phyloP scores from a whole-genome alignment of 2,113 vertebrate genomes.

The Aphyosemion australe region DNA sequence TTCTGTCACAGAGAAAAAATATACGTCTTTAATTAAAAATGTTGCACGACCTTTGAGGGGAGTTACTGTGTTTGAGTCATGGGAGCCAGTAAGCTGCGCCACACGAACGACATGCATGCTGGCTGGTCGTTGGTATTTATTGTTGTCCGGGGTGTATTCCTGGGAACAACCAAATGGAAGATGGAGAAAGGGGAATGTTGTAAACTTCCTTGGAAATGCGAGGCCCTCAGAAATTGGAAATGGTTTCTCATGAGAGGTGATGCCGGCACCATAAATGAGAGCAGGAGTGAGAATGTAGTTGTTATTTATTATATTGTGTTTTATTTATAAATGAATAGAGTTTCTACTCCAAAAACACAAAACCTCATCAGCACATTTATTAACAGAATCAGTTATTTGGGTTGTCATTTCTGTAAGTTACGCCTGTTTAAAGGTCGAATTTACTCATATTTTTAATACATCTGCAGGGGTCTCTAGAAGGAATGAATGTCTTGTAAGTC shows the following conservation, averaged over 20 bases:
- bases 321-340: no score
- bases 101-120: conserved; percentile 1
- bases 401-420: no score
- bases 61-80: conserved; percentile 34
- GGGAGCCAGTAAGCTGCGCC: conserved; percentile 16
- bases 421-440: no score
- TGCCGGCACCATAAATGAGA: not conserved
- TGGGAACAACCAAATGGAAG: conserved; percentile 8
- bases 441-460: no score
- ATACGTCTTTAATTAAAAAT: conserved; percentile 73
- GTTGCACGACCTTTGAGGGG: conserved; percentile 60
- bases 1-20: conserved; percentile 45
- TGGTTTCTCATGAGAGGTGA: conserved; percentile 13
- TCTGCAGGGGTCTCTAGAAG: no score
- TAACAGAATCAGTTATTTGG: no score
- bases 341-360: no score
- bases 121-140: conserved; percentile 14
- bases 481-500: no score
- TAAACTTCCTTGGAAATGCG: conserved; percentile 22
- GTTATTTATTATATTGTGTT: no score
- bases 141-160: conserved; percentile 30
- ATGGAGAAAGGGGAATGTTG: conserved; percentile 9
- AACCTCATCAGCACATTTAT: no score
- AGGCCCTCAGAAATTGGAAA: not conserved
- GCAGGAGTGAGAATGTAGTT: not conserved